Evolutionary conservation across 2,797 vertebrate genomes (phyloP).

Genomic region (Myiothlypis chrysogaster): DNA sequence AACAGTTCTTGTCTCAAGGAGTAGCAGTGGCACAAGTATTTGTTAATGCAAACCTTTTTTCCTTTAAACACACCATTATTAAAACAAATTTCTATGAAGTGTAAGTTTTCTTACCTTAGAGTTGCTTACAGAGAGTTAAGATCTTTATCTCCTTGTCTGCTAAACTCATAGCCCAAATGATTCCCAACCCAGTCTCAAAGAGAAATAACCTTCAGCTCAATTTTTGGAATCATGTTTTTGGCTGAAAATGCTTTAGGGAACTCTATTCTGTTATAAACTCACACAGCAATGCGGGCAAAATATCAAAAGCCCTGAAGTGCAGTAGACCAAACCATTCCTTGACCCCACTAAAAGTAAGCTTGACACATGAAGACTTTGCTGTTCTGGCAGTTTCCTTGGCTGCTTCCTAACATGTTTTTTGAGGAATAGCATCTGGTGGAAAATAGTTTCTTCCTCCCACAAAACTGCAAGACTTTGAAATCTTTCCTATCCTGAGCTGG

Average conservation of each 20-base stretch:
- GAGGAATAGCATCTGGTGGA: background rate
- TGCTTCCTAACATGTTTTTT: background rate
- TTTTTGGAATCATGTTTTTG: background rate
- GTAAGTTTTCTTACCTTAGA: background rate
- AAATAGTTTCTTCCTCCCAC: background rate
- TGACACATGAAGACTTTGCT: background rate
- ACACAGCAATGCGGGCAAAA: background rate
- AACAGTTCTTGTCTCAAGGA: background rate
- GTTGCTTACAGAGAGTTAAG: background rate
- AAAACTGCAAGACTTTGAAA: background rate
- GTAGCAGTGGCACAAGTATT: background rate
- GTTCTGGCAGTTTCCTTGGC: background rate
- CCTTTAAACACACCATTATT: background rate
- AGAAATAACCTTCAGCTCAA: background rate
- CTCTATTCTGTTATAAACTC: background rate
- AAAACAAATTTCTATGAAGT: background rate
- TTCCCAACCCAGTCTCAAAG: background rate
- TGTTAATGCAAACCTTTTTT: background rate
- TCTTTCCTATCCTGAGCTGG: background rate
- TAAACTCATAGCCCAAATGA: background rate
- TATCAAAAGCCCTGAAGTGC: background rate
- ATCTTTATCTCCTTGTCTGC: background rate
- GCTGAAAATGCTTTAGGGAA: background rate
- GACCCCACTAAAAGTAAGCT: background rate
- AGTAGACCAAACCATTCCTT: background rate